phyloP scores from a whole-genome alignment of 2,888 invertebrate species.

The Cheilosia variabilis region DNA sequence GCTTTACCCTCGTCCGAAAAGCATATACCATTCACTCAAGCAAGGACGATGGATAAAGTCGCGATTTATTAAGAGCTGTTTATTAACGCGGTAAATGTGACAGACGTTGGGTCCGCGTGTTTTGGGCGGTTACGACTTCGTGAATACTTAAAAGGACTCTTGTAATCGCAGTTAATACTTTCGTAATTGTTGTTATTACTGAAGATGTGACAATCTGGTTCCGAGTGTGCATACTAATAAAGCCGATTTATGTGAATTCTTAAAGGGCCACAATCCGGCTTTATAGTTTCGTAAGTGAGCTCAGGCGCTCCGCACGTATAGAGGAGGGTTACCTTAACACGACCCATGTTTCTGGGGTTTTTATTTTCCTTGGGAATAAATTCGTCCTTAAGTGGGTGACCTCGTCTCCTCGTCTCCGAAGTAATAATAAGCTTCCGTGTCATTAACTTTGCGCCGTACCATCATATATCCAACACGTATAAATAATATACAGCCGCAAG shows the following conservation, averaged over 20 bases:
- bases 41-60: slow-evolving; percentile 52
- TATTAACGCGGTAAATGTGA: slow-evolving; percentile 64
- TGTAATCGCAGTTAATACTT: slow-evolving; percentile 53
- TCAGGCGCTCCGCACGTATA: slow-evolving; percentile 22
- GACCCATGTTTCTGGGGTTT: slow-evolving; percentile 21
- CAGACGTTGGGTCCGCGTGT: slow-evolving; percentile 30
- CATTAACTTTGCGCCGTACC: background rate
- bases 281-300: slow-evolving; percentile 25
- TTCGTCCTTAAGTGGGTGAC: slow-evolving; percentile 35
- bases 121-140: background rate
- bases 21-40: background rate
- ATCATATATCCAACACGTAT: background rate
- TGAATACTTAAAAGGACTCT: slow-evolving; percentile 59
- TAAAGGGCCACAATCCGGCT: slow-evolving; percentile 45
- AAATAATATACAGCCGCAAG: background rate
- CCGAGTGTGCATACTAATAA: background rate
- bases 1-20: slow-evolving; percentile 1
- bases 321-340: slow-evolving; percentile 28
- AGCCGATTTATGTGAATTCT: slow-evolving; percentile 30
- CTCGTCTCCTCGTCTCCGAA: background rate
- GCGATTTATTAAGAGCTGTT: slow-evolving; percentile 56
- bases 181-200: slow-evolving; percentile 31
- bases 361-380: slow-evolving; percentile 31
- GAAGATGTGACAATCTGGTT: background rate
- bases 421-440: background rate